Percentiles rank a stretch among this genome's conserved stretches.
Evolutionary conservation across 2,113 vertebrate genomes (phyloP).

Genomic region (Cyprinodon variegatus): DNA sequence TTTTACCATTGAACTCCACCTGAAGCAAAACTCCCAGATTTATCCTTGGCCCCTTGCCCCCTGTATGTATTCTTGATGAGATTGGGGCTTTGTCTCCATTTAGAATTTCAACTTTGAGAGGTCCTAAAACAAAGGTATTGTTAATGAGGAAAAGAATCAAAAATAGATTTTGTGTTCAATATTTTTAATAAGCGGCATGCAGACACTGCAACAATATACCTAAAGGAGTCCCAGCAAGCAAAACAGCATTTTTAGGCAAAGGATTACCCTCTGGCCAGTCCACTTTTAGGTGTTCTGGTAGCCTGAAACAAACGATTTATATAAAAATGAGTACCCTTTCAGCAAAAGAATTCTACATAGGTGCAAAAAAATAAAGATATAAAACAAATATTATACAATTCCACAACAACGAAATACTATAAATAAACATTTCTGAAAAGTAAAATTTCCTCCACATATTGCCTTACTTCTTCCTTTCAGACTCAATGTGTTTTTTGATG

Average conservation of each 20-base stretch:
- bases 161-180: neutral
- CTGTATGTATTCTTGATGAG: slow-evolving; percentile 81
- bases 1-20: neutral
- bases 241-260: slow-evolving; percentile 76
- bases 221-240: slow-evolving; percentile 84
- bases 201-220: slow-evolving; percentile 76
- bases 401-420: no score
- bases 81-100: slow-evolving; percentile 87
- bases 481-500: slow-evolving; percentile 84
- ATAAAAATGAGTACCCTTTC: neutral
- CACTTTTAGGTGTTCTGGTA: slow-evolving; percentile 86
- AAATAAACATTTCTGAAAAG: neutral
- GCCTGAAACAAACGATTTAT: slow-evolving; percentile 68
- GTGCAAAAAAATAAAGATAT: no score
- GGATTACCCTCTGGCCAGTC: slow-evolving; percentile 86
- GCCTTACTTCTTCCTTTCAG: slow-evolving; percentile 86
- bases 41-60: slow-evolving; percentile 75
- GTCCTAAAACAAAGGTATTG: slow-evolving; percentile 75
- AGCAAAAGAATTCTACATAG: neutral
- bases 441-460: neutral
- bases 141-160: no score
- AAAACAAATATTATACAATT: no score
- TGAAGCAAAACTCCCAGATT: slow-evolving; percentile 71
- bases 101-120: slow-evolving; percentile 86
- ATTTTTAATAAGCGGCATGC: neutral